Evolutionary conservation across 2,797 vertebrate species (phyloP).

Genomic region (Neosalanx taihuensis): DNA sequence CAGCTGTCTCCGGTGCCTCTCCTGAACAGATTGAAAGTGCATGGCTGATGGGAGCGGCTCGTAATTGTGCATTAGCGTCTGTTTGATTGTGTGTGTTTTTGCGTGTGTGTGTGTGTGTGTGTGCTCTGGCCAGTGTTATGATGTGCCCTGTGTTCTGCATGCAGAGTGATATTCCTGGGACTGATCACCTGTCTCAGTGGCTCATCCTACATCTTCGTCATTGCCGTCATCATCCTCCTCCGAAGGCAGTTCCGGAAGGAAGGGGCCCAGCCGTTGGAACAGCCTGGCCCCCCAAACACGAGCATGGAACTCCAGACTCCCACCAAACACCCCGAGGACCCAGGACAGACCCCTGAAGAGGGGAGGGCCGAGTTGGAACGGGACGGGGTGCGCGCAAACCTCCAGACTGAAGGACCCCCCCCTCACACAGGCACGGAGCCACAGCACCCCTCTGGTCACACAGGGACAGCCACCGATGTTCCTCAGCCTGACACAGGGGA

Average conservation of each 20-base stretch:
- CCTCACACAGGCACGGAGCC: constrained; percentile 1
- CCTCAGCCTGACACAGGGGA: constrained; percentile 7
- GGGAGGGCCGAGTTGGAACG: constrained; percentile 14
- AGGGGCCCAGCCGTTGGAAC: not conserved
- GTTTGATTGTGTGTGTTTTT: not conserved
- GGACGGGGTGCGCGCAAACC: constrained; percentile 1
- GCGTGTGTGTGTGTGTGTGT: not conserved
- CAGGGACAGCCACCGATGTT: constrained; percentile 22
- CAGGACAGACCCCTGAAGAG: not conserved
- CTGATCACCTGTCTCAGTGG: constrained; percentile 68
- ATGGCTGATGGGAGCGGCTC: not conserved
- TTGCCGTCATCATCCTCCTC: constrained; percentile 71
- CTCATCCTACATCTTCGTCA: constrained; percentile 67
- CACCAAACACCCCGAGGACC: not conserved
- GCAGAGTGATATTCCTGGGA: constrained; percentile 71
- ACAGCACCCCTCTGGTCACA: constrained; percentile 10
- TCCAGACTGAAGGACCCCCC: constrained; percentile 2
- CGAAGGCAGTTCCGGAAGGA: constrained; percentile 59
- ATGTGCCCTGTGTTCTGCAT: constrained; percentile 5
- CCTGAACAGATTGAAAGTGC: not conserved
- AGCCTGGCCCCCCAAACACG: constrained; percentile 9
- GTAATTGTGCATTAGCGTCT: constrained; percentile 20
- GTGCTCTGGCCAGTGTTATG: not conserved
- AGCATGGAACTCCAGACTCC: constrained; percentile 48
- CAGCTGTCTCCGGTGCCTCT: not conserved